Evolutionary conservation across 2,113 vertebrate species (phyloP), one percentile per base, ranked within the genome.

Genomic region (Fregata magnificens): DNA sequence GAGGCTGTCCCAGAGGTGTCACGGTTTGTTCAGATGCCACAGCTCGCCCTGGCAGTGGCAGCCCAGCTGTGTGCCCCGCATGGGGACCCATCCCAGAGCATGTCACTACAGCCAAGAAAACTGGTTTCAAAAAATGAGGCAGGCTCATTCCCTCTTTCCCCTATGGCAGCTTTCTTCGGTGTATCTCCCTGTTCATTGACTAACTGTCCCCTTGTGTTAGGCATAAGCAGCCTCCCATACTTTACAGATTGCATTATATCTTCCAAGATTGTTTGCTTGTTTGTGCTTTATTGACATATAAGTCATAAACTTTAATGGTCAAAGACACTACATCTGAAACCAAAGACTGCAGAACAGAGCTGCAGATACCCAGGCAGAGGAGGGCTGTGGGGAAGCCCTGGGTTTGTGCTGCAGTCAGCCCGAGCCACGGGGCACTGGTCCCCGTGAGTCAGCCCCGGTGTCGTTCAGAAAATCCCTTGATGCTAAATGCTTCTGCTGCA

Each of bases 21-120:
- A 1, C 3, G 2, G 21, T 18, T n/a, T 13, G 42, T 15, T 26
- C 47, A 7, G 47, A 12, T 9, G 26, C 40, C 1, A 3, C 4
- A 19, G 40, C 55, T 66, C 7, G 1, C 38, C 73, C 73, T 22
- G 44, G 58, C 56, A 70, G 56, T 10, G 25, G 28, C 80, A 90
- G 88, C 49, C 32, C 22, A 3, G 62, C 45, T 44, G 4, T 16
- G 16, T 15, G 58, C 25, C 32, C 32, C 1, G 2, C 62, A 13
- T 5, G 0, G 17, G 52, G 11, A 10, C 55, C 53, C 12, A 5
- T 63, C 31, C 47, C 24, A 2, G 5, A 16, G 24, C 58, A 29
- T 1, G 2, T 20, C 49, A 9, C 40, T 11, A 4, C 40, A 50
- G 58, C 7, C 50, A 32, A 6, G 49, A 47, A 69, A 58, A 32